Conservation (phyloP, 1,140 invertebrate genomes). For the Xylocopa sonorina region DNA sequence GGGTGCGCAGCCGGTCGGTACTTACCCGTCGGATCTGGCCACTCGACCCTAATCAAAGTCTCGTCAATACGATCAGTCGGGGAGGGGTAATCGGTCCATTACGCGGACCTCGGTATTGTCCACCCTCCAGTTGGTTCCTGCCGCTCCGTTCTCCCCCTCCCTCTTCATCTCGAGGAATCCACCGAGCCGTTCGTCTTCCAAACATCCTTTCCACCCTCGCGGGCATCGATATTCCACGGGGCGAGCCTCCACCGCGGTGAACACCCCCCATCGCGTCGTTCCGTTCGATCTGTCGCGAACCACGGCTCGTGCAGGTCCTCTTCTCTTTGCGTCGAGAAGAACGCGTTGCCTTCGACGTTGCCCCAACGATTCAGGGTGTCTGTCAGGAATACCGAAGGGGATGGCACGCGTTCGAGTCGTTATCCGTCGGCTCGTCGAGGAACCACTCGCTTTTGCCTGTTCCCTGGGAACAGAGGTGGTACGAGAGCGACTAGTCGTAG, state of each 20-base stretch:
- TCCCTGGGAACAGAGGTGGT: slow-evolving; percentile 36
- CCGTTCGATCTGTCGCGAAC: slow-evolving; percentile 15
- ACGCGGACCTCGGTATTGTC: slow-evolving; percentile 77
- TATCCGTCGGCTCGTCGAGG: slow-evolving; percentile 63
- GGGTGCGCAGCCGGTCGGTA: slow-evolving; percentile 69
- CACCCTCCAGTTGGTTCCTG: no score
- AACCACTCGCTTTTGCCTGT: slow-evolving; percentile 44
- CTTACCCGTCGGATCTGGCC: slow-evolving; percentile 79
- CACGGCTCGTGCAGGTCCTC: no score
- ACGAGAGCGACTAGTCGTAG: slow-evolving; percentile 27
- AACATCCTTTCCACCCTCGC: slow-evolving; percentile 67
- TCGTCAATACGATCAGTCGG: slow-evolving; percentile 80
- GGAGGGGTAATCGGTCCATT: slow-evolving; percentile 82
- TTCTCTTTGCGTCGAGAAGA: no score
- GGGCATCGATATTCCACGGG: slow-evolving; percentile 33
- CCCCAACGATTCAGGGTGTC: slow-evolving; percentile 17
- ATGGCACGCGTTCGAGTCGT: slow-evolving; percentile 74
- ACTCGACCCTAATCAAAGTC: slow-evolving; percentile 83
- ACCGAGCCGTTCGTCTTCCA: slow-evolving; percentile 69
- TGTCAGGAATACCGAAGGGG: slow-evolving; percentile 59
- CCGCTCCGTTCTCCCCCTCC: slow-evolving; percentile 36
- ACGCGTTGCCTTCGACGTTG: not conserved
- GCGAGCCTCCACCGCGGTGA: slow-evolving; percentile 9
- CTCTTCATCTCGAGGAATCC: slow-evolving; percentile 55
- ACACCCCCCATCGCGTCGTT: not conserved